These are phyloP conservation scores for Coptotermes formosanus DNA, from an alignment of 1,140 invertebrate species.

Conservation along the genomic window DNA sequence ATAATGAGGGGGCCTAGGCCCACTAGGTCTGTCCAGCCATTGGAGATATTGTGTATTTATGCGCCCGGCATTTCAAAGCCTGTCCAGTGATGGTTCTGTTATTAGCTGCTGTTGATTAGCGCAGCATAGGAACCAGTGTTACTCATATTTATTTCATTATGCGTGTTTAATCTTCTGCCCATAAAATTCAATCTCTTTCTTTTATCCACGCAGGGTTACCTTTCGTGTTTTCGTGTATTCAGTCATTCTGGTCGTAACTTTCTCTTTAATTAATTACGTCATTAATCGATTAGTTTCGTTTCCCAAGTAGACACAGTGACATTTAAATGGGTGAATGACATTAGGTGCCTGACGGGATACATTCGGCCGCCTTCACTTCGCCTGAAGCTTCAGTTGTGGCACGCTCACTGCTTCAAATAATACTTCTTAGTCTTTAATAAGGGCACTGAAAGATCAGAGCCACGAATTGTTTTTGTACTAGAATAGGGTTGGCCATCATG, in stretches of 20 bases:
- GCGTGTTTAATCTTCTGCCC: not conserved
- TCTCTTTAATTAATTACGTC: not conserved
- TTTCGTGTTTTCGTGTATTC: not conserved
- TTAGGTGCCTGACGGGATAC: not conserved
- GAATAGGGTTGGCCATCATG: too few relatives aligned
- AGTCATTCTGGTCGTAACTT: not conserved
- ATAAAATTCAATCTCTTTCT: not conserved
- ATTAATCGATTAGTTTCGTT: not conserved
- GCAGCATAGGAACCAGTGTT: too few relatives aligned
- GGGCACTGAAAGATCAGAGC: not conserved
- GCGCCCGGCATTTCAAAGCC: too few relatives aligned
- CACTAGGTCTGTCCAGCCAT: too few relatives aligned
- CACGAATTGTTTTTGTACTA: not conserved
- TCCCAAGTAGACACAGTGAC: not conserved
- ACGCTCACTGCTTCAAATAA: not conserved
- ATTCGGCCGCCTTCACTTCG: not conserved
- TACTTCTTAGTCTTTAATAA: not conserved
- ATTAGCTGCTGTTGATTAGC: too few relatives aligned
- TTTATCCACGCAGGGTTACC: not conserved
- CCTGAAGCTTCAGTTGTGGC: not conserved
- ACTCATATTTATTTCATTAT: too few relatives aligned
- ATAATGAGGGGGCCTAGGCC: too few relatives aligned
- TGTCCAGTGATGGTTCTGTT: too few relatives aligned
- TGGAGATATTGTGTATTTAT: too few relatives aligned
- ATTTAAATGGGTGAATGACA: slow-evolving; percentile 1